A percentile compares a stretch with the other conserved stretches of the same genome.
Evolutionary conservation across 2,888 invertebrate genomes (phyloP).

Genomic region (Ornithoptera alexandrae): DNA sequence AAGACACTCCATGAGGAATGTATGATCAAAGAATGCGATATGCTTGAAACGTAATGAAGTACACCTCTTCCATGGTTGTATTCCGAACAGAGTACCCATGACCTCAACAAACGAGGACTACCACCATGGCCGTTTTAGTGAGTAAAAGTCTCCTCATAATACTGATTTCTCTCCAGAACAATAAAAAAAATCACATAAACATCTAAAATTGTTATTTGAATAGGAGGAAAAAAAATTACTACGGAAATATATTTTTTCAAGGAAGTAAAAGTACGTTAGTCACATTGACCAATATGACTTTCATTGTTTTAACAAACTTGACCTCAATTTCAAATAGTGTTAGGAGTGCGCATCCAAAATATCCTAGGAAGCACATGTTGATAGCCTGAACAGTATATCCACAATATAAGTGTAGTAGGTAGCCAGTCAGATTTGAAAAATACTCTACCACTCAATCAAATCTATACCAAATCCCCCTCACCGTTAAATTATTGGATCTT

Average conservation of each 20-base stretch:
- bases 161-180: no score
- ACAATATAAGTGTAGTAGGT: no score
- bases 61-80: no score
- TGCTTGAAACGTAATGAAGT: constrained; percentile 33
- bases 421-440: not conserved
- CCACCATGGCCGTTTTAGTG: no score
- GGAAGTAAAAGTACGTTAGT: not conserved
- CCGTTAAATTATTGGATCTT: not conserved
- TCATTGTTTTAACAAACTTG: not conserved
- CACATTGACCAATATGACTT: not conserved
- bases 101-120: no score
- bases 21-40: constrained; percentile 57
- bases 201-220: not conserved
- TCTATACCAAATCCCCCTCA: not conserved
- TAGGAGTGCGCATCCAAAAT: no score
- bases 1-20: constrained; percentile 35
- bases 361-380: no score
- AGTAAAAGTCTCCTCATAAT: no score
- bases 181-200: not conserved
- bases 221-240: not conserved
- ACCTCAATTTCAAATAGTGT: no score
- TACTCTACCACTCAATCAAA: not conserved
- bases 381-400: no score
- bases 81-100: no score
- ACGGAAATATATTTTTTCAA: not conserved